Percentiles rank a stretch among this genome's conserved stretches.
Conservation (phyloP, 2,797 vertebrate genomes). For the Molothrus ater region DNA sequence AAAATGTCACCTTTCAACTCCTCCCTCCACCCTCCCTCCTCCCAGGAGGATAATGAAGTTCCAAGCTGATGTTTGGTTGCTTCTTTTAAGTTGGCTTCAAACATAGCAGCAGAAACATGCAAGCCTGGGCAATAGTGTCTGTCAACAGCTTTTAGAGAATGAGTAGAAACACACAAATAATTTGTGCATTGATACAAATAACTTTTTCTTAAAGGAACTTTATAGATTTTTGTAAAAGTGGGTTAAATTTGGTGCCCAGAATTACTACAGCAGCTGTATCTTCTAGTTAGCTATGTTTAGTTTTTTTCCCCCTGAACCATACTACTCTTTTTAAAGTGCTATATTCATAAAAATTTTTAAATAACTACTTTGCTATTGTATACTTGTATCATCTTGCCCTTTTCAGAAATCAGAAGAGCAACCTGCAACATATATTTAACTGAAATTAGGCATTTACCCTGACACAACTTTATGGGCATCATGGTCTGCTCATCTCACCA, state of each 20-base stretch:
- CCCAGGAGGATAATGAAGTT: neutral
- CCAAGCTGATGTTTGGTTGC: conserved; percentile 14
- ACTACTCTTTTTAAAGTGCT: conserved; percentile 47
- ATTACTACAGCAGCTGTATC: conserved; percentile 2
- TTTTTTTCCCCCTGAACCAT: neutral
- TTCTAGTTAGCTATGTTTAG: neutral
- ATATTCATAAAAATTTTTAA: neutral
- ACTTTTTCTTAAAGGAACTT: conserved; percentile 1
- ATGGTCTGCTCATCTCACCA: neutral
- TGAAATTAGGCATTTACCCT: neutral
- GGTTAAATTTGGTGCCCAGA: conserved; percentile 18
- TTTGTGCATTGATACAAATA: neutral
- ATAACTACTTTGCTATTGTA: conserved; percentile 16
- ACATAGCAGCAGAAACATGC: conserved; percentile 51
- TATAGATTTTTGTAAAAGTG: neutral
- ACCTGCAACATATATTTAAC: neutral
- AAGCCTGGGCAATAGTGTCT: neutral
- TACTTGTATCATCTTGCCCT: conserved; percentile 12
- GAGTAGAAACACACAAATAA: neutral
- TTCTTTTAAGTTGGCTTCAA: conserved; percentile 24
- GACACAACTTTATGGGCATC: neutral
- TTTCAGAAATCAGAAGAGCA: conserved; percentile 24
- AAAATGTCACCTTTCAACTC: conserved; percentile 29
- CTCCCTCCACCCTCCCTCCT: neutral
- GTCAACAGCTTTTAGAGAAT: conserved; percentile 36